A percentile compares a stretch with the other conserved stretches of the same genome.
Conservation (phyloP, 2,113 vertebrate species). For the Hydropotes inermis region DNA sequence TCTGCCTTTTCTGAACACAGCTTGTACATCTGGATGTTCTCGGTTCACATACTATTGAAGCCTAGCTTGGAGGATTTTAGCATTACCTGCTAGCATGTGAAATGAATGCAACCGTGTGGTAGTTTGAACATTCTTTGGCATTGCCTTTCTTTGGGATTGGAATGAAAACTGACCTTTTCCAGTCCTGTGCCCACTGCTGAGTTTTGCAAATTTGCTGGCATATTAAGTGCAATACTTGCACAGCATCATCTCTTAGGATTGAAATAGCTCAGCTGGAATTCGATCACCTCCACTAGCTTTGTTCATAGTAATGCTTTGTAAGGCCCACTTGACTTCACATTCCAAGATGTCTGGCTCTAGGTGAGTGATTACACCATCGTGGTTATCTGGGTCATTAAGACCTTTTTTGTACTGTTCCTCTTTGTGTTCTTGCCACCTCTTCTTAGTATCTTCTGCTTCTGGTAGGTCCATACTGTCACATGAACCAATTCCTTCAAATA, state of each 20-base stretch:
- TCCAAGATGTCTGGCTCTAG: neutral
- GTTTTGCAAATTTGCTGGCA: neutral
- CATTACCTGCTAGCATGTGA: neutral
- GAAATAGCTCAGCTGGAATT: neutral
- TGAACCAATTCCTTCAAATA: slow-evolving; percentile 13
- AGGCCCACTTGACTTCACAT: neutral
- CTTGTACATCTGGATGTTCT: neutral
- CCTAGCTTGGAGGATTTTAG: neutral
- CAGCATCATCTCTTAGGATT: neutral
- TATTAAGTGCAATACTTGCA: neutral
- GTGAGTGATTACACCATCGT: neutral
- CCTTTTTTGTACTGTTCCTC: neutral
- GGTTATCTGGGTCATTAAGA: neutral
- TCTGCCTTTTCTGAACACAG: neutral
- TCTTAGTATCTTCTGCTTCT: neutral
- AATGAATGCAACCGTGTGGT: neutral
- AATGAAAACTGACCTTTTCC: neutral
- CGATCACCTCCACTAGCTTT: neutral
- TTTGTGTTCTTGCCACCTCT: neutral
- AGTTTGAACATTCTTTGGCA: neutral
- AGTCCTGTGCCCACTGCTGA: neutral
- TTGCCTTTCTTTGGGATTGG: neutral
- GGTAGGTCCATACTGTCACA: neutral
- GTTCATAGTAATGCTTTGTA: neutral
- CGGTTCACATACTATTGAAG: neutral